Conservation (phyloP, 2,888 invertebrate genomes). For the Ophonus ardosiacus region DNA sequence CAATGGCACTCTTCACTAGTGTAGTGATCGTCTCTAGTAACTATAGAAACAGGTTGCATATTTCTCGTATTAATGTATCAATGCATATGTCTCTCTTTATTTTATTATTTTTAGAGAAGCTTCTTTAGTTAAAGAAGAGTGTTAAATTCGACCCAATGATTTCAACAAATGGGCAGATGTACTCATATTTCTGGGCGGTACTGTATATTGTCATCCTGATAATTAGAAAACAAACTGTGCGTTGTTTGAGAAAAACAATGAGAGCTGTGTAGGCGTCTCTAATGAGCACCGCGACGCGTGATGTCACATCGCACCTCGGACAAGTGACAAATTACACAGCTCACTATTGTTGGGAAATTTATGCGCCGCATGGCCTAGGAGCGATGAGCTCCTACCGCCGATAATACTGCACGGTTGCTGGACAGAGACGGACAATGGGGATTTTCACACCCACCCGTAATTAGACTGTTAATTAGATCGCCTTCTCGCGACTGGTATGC, state of each 20-base stretch:
- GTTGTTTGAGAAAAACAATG: neutral
- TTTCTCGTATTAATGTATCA: too few species aligned
- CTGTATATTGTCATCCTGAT: too few species aligned
- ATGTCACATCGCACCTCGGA: slow-evolving; percentile 59
- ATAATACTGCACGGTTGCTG: slow-evolving; percentile 21
- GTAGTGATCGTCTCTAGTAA: too few species aligned
- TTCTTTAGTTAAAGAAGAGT: too few species aligned
- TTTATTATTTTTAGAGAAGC: too few species aligned
- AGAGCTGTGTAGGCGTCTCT: slow-evolving; percentile 28
- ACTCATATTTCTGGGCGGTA: too few species aligned
- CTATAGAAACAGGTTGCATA: too few species aligned
- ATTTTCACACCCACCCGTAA: slow-evolving; percentile 5
- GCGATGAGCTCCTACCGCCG: slow-evolving; percentile 36
- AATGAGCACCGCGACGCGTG: slow-evolving; percentile 52
- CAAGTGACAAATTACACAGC: slow-evolving; percentile 61
- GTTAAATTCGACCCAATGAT: too few species aligned
- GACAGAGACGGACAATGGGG: slow-evolving; percentile 17
- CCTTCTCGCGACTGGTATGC: neutral
- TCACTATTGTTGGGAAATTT: slow-evolving; percentile 61
- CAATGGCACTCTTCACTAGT: too few species aligned
- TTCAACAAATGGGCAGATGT: too few species aligned
- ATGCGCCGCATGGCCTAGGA: slow-evolving; percentile 32
- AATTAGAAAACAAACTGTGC: neutral
- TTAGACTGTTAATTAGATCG: slow-evolving; percentile 6
- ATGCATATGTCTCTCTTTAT: too few species aligned